phyloP scores from a whole-genome alignment of 2,888 invertebrate genomes.

The Plagiodera versicolora region DNA sequence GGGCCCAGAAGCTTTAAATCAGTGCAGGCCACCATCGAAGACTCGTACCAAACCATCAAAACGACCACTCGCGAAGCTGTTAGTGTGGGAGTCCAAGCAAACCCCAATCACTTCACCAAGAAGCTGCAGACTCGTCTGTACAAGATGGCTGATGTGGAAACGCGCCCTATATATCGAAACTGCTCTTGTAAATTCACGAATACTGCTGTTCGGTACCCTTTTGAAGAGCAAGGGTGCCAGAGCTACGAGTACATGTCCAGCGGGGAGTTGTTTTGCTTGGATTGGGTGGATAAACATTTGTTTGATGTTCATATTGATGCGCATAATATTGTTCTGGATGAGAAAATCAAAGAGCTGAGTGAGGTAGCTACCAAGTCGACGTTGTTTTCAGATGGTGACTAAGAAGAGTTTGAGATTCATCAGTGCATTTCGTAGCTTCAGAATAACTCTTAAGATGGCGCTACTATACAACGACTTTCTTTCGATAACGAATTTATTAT shows the following conservation, averaged over 20 bases:
- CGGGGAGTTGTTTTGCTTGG: constrained; percentile 43
- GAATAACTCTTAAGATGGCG: too few species aligned
- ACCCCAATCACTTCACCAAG: constrained; percentile 1
- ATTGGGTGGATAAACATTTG: constrained; percentile 45
- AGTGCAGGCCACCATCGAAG: neutral
- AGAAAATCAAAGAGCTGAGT: constrained; percentile 40
- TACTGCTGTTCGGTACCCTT: constrained; percentile 8
- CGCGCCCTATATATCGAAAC: neutral
- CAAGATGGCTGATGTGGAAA: constrained; percentile 10
- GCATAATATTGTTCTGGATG: constrained; percentile 40
- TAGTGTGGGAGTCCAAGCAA: constrained; percentile 6
- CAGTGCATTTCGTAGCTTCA: too few species aligned
- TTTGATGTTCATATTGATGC: constrained; percentile 43
- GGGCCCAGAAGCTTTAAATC: neutral
- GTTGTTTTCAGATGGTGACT: constrained; percentile 25
- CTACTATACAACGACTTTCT: too few species aligned
- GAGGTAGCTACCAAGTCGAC: constrained; percentile 36
- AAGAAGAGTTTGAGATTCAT: too few species aligned
- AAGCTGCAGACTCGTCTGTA: constrained; percentile 19
- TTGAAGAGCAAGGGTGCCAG: constrained; percentile 33
- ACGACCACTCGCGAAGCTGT: neutral
- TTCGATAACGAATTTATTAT: too few species aligned
- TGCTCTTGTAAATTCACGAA: constrained; percentile 17
- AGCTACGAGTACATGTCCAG: constrained; percentile 44
- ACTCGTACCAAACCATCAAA: neutral